These are phyloP conservation scores for Holocentrus rufus DNA, from an alignment of 2,797 vertebrate species.

Conservation along the genomic window DNA sequence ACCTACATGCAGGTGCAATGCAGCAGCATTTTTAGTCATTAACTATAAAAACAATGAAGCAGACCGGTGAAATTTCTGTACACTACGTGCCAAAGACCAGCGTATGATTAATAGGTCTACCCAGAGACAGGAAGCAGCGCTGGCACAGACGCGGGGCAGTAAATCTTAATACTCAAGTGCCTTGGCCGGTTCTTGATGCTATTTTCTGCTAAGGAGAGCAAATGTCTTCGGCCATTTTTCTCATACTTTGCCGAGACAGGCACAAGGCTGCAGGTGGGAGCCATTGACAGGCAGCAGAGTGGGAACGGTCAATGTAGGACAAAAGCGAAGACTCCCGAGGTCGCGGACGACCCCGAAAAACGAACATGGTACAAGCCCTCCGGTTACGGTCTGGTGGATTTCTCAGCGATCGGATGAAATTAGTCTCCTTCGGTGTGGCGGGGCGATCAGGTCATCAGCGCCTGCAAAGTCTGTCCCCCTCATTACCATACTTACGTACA, in stretches of 20 bases:
- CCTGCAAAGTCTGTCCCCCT: constrained; percentile 26
- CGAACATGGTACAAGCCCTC: constrained; percentile 4
- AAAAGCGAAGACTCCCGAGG: constrained; percentile 36
- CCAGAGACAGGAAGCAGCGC: constrained; percentile 42
- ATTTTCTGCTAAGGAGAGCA: constrained; percentile 58
- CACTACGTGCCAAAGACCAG: constrained; percentile 33
- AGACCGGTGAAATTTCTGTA: constrained; percentile 22
- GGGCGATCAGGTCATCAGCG: constrained; percentile 23
- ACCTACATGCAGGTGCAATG: constrained; percentile 14
- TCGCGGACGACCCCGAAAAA: constrained; percentile 27
- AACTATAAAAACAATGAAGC: constrained; percentile 23
- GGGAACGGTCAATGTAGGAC: constrained; percentile 3
- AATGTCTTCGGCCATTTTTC: constrained; percentile 53
- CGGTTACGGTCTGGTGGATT: constrained; percentile 21
- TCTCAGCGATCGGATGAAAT: constrained; percentile 41
- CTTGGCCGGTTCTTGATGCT: constrained; percentile 36
- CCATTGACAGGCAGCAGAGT: constrained; percentile 36
- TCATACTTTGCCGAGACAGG: constrained; percentile 46
- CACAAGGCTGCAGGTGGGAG: constrained; percentile 38
- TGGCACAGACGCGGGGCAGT: constrained; percentile 47
- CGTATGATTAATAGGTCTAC: constrained; percentile 59
- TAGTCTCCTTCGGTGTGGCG: constrained; percentile 26
- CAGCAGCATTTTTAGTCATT: constrained; percentile 28
- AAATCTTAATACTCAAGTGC: constrained; percentile 54
- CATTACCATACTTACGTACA: constrained; percentile 60